These are phyloP conservation scores for Phenganax subtilis DNA, from an alignment of 92 coral and sea anemone genomes.

Conservation along the genomic window DNA sequence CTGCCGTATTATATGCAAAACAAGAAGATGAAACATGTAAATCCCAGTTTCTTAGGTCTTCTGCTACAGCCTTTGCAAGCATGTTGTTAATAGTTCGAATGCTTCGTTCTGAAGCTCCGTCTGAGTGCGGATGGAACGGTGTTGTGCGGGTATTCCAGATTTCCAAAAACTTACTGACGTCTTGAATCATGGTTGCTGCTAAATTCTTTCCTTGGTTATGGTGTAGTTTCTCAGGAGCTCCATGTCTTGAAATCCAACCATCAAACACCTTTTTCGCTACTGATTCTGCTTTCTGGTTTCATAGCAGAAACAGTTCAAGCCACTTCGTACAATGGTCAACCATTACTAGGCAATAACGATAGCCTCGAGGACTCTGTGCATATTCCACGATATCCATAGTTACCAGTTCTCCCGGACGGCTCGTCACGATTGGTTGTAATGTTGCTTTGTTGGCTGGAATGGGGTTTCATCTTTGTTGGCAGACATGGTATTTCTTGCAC, in stretches of 20 bases:
- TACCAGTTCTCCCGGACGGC: conserved; percentile 18
- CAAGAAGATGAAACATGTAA: neutral
- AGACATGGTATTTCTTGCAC: conserved; percentile 41
- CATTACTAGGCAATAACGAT: neutral
- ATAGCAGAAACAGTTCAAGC: conserved; percentile 7
- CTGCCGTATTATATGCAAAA: conserved; percentile 16
- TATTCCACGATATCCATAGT: conserved; percentile 19
- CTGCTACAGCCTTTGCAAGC: conserved; percentile 37
- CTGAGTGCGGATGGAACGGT: conserved; percentile 46
- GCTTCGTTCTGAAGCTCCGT: conserved; percentile 39
- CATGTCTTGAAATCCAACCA: neutral
- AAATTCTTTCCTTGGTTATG: no score
- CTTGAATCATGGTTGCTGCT: neutral
- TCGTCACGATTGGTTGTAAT: conserved; percentile 28
- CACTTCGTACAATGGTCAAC: conserved; percentile 11
- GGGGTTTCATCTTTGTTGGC: conserved; percentile 47
- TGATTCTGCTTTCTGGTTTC: conserved; percentile 5
- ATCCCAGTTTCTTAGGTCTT: conserved; percentile 42
- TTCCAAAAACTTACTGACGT: neutral
- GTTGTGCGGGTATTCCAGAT: conserved; percentile 24
- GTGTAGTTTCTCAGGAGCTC: no score
- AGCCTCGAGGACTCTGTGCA: neutral
- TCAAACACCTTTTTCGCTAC: neutral
- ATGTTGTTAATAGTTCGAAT: conserved; percentile 38
- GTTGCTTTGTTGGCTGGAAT: conserved; percentile 35